These are phyloP conservation scores for Polymixis flavicincta DNA, from an alignment of 2,888 invertebrate genomes.

Conservation along the genomic window DNA sequence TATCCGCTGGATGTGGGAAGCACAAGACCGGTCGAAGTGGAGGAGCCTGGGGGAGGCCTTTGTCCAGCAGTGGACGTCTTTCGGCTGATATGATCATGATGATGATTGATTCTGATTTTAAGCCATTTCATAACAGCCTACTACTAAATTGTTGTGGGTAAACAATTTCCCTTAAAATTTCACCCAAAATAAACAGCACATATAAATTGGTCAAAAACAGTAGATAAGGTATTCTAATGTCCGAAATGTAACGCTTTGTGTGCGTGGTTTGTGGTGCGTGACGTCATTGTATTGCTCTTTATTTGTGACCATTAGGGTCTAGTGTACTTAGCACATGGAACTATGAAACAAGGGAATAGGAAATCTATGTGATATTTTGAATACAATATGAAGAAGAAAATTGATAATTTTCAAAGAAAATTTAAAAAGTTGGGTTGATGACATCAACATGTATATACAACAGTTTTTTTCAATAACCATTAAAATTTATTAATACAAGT, in stretches of 20 bases:
- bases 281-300: constrained; percentile 32
- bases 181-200: constrained; percentile 22
- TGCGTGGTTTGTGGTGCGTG: constrained; percentile 35
- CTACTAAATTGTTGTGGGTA: too few species aligned
- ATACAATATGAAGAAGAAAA: not conserved
- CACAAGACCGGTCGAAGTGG: too few species aligned
- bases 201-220: constrained; percentile 39
- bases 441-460: too few species aligned
- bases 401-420: too few species aligned
- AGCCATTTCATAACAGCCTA: too few species aligned
- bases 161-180: not conserved
- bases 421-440: not conserved
- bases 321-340: constrained; percentile 27
- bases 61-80: too few species aligned
- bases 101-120: too few species aligned
- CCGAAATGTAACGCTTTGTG: constrained; percentile 50
- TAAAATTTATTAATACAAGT: too few species aligned
- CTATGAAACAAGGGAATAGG: not conserved
- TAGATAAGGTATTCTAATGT: constrained; percentile 36
- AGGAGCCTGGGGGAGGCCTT: too few species aligned
- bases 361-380: not conserved
- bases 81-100: too few species aligned
- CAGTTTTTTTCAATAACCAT: too few species aligned
- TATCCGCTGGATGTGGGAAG: too few species aligned
- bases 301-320: constrained; percentile 23